Conservation (phyloP, 2,113 vertebrate species). For the Pseudorectes ferrugineus region DNA sequence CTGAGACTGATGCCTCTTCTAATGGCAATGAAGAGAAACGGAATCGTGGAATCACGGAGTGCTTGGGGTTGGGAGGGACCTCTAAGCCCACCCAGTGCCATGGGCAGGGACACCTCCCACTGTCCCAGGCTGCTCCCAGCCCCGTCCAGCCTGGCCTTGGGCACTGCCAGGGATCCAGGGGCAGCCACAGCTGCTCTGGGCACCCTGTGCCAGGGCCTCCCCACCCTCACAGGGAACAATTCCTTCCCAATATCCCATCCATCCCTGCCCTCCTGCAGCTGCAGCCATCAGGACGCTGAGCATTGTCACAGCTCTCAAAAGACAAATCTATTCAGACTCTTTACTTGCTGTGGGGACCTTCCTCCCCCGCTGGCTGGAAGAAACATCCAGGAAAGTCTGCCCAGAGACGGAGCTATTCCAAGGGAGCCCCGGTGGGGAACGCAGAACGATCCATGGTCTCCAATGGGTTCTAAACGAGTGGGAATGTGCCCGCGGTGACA, state of each 20-base stretch:
- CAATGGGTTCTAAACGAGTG: not conserved
- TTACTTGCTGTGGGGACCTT: not conserved
- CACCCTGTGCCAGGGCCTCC: not conserved
- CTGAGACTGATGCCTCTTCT: not conserved
- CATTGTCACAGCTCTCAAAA: not conserved
- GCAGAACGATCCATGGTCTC: not conserved
- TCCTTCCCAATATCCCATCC: not conserved
- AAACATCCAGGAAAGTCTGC: not conserved
- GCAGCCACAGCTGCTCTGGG: not conserved
- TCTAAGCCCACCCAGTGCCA: rapidly evolving
- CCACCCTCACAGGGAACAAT: rapidly evolving
- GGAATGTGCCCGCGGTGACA: not conserved
- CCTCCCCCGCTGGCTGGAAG: not conserved
- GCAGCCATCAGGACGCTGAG: not conserved
- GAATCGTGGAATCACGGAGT: not conserved
- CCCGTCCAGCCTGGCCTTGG: not conserved
- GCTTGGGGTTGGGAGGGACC: not conserved
- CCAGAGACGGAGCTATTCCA: not conserved
- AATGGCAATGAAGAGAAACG: not conserved
- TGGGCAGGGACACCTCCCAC: not conserved
- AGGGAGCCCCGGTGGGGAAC: not conserved
- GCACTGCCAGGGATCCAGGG: not conserved
- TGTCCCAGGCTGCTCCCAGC: not conserved
- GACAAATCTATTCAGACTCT: not conserved
- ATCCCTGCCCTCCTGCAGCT: not conserved